Evolutionary conservation across 2,888 invertebrate species (phyloP).

Genomic region (Liposcelis brunnea): DNA sequence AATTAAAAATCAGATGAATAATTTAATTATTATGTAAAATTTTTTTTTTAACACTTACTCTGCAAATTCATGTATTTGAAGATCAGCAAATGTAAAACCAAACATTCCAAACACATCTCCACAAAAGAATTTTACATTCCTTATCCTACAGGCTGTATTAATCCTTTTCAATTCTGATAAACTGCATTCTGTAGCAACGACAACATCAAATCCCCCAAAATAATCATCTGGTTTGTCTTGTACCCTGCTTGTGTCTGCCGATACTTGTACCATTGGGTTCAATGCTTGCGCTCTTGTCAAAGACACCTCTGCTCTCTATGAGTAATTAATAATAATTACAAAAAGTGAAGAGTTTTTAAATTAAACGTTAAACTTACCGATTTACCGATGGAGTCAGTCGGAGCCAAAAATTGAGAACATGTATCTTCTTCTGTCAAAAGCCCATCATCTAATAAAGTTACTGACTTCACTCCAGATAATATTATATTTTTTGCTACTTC

Average conservation of each 20-base stretch:
- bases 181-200: slow-evolving; percentile 60
- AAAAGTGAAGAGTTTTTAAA: not conserved
- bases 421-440: slow-evolving; percentile 51
- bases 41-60: slow-evolving; percentile 37
- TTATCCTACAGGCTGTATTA: slow-evolving; percentile 54
- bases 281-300: slow-evolving; percentile 59
- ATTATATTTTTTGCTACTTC: slow-evolving; percentile 94
- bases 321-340: slow-evolving; percentile 15
- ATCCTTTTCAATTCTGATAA: slow-evolving; percentile 54
- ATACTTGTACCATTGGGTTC: slow-evolving; percentile 85
- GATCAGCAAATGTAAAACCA: slow-evolving; percentile 81
- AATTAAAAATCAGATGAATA: not conserved
- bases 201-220: slow-evolving; percentile 59
- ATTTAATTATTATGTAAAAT: slow-evolving; percentile 3
- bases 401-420: slow-evolving; percentile 70
- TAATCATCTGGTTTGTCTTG: slow-evolving; percentile 50
- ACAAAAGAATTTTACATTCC: slow-evolving; percentile 66
- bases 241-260: slow-evolving; percentile 43
- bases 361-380: slow-evolving; percentile 38
- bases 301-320: slow-evolving; percentile 69
- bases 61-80: slow-evolving; percentile 63
- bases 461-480: slow-evolving; percentile 76
- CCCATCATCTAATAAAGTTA: slow-evolving; percentile 68
- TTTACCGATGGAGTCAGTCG: slow-evolving; percentile 50
- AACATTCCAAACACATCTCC: slow-evolving; percentile 88